These are phyloP conservation scores for Apocheima hispidaria DNA, from an alignment of 2,888 invertebrate genomes.

Conservation along the genomic window DNA sequence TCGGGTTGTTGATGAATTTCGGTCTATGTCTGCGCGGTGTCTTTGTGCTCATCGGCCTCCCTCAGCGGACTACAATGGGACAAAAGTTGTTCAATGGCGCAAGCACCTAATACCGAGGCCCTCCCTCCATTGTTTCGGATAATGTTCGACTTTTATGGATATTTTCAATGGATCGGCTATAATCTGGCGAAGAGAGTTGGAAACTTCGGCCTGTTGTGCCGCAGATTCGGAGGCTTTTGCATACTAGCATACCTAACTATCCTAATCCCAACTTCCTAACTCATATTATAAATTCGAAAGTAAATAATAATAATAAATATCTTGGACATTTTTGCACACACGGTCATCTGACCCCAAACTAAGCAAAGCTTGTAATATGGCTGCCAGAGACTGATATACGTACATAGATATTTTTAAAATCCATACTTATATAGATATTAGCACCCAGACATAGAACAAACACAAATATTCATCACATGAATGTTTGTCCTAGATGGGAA, in stretches of 20 bases:
- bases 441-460: too few relatives aligned
- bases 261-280: too few relatives aligned
- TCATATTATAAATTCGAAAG: too few relatives aligned
- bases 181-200: slow-evolving; percentile 81
- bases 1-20: slow-evolving; percentile 86
- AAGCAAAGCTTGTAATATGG: too few relatives aligned
- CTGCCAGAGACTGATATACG: too few relatives aligned
- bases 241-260: background rate
- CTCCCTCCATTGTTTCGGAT: slow-evolving; percentile 84
- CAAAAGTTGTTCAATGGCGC: slow-evolving; percentile 85
- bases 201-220: slow-evolving; percentile 59
- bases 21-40: slow-evolving; percentile 84
- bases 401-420: too few relatives aligned
- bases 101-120: slow-evolving; percentile 85
- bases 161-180: slow-evolving; percentile 84
- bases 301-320: too few relatives aligned
- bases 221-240: slow-evolving; percentile 26
- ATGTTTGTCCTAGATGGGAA: too few relatives aligned
- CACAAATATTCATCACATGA: too few relatives aligned
- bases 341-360: too few relatives aligned
- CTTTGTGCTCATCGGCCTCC: slow-evolving; percentile 78
- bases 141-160: slow-evolving; percentile 87
- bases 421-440: too few relatives aligned
- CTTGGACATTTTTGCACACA: too few relatives aligned
- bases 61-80: slow-evolving; percentile 85